Percentiles rank a stretch among this genome's conserved stretches.
These are phyloP conservation scores for Platysternon megacephalum DNA, from an alignment of 2,113 vertebrate species.

Conservation along the genomic window DNA sequence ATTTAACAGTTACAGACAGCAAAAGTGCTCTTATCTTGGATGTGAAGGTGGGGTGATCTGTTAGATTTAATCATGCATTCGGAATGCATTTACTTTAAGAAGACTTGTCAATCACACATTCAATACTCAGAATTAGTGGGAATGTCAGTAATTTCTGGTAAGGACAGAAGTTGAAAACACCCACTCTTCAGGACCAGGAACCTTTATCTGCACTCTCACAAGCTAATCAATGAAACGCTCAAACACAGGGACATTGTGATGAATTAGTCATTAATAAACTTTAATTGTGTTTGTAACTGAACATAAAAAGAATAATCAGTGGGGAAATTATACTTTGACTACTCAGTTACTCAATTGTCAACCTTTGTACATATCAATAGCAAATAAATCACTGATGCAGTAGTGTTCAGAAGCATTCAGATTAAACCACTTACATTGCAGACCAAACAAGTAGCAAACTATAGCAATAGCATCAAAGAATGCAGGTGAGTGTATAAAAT, in stretches of 20 bases:
- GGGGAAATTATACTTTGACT: conserved; percentile 23
- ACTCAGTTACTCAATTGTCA: conserved; percentile 29
- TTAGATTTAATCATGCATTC: neutral
- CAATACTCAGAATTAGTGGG: conserved; percentile 40
- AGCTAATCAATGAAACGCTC: neutral
- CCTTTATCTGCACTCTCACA: conserved; percentile 41
- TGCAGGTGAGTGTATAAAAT: neutral
- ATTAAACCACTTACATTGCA: conserved; percentile 17
- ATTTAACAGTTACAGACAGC: no score
- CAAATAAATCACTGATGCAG: neutral
- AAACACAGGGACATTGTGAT: conserved; percentile 19
- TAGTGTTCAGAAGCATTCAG: neutral
- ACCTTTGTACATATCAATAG: conserved; percentile 66
- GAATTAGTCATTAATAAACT: conserved; percentile 26
- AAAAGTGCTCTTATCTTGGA: no score
- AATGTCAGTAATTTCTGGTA: neutral
- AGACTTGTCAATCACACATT: neutral
- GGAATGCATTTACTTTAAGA: conserved; percentile 4
- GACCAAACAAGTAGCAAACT: neutral
- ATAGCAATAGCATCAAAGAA: neutral
- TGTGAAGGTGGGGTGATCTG: no score
- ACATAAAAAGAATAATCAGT: conserved; percentile 54
- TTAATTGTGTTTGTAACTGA: conserved; percentile 50
- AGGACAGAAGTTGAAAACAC: conserved; percentile 3
- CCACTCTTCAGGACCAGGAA: conserved; percentile 12